Conservation (phyloP, 2,888 invertebrate genomes). For the Megastigmus dorsalis region DNA sequence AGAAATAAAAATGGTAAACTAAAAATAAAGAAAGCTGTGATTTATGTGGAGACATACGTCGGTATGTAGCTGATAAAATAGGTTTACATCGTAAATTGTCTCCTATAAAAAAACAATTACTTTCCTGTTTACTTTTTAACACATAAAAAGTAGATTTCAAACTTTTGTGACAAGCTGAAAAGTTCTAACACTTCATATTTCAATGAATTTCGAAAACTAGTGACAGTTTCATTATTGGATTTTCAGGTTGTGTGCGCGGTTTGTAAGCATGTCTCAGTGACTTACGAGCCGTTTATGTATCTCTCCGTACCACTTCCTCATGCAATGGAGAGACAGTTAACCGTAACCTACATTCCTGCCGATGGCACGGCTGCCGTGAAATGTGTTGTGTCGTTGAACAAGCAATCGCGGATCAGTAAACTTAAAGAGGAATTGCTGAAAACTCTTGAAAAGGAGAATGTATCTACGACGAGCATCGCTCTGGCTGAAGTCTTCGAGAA, state of each 20-base stretch:
- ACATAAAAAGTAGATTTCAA: constrained; percentile 52
- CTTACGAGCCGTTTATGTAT: constrained; percentile 82
- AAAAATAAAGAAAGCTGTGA: too few species aligned
- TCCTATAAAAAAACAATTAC: constrained; percentile 48
- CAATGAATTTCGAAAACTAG: neutral
- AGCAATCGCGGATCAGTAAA: constrained; percentile 76
- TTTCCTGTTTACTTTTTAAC: constrained; percentile 53
- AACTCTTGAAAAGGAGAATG: constrained; percentile 70
- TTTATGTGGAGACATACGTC: constrained; percentile 47
- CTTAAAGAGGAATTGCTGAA: constrained; percentile 76
- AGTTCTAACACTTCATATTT: neutral
- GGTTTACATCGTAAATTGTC: constrained; percentile 51
- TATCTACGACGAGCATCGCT: constrained; percentile 72
- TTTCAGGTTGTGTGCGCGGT: constrained; percentile 78
- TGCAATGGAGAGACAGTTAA: constrained; percentile 79
- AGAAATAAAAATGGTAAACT: too few species aligned
- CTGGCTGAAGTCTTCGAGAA: constrained; percentile 79
- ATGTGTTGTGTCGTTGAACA: constrained; percentile 77
- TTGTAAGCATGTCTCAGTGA: constrained; percentile 79
- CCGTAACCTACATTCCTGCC: constrained; percentile 76
- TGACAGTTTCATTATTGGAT: neutral
- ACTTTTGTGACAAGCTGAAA: constrained; percentile 42
- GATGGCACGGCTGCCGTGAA: constrained; percentile 73
- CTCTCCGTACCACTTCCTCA: constrained; percentile 80
- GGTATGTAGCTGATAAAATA: constrained; percentile 49